Evolutionary conservation across 2,888 invertebrate genomes (phyloP).

Genomic region (Andrena chrysosceles): DNA sequence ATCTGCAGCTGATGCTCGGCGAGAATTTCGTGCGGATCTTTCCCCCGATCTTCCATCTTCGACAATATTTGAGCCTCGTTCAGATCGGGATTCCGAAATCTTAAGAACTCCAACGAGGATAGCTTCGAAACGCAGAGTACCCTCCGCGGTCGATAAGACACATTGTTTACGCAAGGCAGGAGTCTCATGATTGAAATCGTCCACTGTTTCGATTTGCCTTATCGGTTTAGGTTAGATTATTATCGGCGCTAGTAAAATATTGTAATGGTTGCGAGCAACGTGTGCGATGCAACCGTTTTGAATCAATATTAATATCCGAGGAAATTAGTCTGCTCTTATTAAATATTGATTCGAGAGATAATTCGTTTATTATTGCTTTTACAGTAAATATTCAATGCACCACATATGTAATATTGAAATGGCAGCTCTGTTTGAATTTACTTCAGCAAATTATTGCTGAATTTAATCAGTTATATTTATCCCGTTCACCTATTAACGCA

Average conservation of each 20-base stretch:
- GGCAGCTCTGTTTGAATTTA: slow-evolving; percentile 8
- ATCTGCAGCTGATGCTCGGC: slow-evolving; percentile 93
- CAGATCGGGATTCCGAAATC: slow-evolving; percentile 87
- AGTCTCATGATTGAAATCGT: slow-evolving; percentile 40
- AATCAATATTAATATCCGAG: slow-evolving; percentile 42
- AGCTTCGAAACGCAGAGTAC: slow-evolving; percentile 62
- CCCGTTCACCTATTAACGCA: no score
- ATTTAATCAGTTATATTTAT: background rate
- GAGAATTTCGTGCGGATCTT: slow-evolving; percentile 92
- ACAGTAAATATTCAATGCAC: slow-evolving; percentile 22
- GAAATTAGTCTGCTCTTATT: slow-evolving; percentile 38
- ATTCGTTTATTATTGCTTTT: slow-evolving; percentile 8
- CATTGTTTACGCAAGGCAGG: slow-evolving; percentile 18
- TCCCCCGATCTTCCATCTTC: slow-evolving; percentile 90
- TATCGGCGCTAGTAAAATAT: slow-evolving; percentile 24
- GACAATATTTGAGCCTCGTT: slow-evolving; percentile 88
- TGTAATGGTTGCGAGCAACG: background rate
- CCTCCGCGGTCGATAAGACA: slow-evolving; percentile 38
- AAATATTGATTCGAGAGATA: slow-evolving; percentile 43
- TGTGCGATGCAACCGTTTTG: background rate
- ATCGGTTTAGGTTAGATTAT: slow-evolving; percentile 37
- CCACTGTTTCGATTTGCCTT: background rate
- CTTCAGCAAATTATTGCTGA: slow-evolving; percentile 22
- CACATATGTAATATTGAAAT: slow-evolving; percentile 8
- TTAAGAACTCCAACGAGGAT: slow-evolving; percentile 53